Percentiles rank a stretch among this genome's conserved stretches.
These are phyloP conservation scores for Hippotragus niger DNA, from an alignment of 2,113 vertebrate species.

Conservation along the genomic window DNA sequence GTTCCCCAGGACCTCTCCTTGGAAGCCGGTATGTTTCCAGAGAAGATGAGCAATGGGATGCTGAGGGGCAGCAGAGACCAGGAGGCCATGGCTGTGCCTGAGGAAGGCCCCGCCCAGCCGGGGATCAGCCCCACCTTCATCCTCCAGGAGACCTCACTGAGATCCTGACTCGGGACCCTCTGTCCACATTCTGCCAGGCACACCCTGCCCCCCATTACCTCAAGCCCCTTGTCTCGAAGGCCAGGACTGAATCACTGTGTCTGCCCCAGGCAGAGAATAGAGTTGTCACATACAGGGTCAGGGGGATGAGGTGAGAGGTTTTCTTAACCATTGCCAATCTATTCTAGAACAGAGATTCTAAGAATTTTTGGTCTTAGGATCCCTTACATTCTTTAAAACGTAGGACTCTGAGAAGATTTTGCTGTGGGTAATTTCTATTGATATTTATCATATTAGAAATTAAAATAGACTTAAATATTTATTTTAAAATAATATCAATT, in stretches of 20 bases:
- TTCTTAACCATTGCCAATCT: not conserved
- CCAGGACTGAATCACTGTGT: not conserved
- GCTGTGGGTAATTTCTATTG: not conserved
- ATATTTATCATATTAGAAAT: not conserved
- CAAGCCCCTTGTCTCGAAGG: not conserved
- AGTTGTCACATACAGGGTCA: not conserved
- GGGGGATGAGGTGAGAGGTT: not conserved
- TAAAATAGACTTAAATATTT: not conserved
- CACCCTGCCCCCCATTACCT: not conserved
- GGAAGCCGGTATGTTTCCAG: constrained; percentile 55
- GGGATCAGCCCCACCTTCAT: constrained; percentile 61
- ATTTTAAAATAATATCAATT: not conserved
- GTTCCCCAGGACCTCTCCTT: constrained; percentile 69
- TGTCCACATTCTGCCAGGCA: not conserved
- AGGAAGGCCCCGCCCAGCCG: not conserved
- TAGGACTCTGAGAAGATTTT: not conserved
- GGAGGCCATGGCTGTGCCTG: constrained; percentile 59
- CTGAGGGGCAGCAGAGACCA: constrained; percentile 63
- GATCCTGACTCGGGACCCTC: constrained; percentile 32
- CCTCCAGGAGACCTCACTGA: constrained; percentile 87
- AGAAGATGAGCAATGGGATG: constrained; percentile 80
- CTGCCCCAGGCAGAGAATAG: not conserved
- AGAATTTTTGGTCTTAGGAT: not conserved
- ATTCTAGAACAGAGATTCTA: not conserved
- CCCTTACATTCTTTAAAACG: not conserved